Percentiles rank a stretch among this genome's conserved stretches.
These are phyloP conservation scores for Dicranocentrus wangi DNA, from an alignment of 2,888 invertebrate species.

Conservation along the genomic window DNA sequence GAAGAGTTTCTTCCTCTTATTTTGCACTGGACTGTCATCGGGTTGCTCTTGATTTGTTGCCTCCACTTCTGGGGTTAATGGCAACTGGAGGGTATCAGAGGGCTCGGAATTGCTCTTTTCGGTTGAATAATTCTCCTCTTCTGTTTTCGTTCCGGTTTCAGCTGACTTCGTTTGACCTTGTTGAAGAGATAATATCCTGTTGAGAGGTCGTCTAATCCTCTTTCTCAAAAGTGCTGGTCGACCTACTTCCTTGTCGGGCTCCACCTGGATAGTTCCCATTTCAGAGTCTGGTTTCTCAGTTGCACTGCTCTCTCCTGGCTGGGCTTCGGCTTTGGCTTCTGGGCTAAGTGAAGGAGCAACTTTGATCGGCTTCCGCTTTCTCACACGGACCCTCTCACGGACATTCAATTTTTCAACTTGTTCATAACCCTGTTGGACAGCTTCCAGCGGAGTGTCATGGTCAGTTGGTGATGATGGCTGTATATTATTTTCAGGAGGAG, in stretches of 20 bases:
- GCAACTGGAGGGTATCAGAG: not conserved
- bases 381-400: constrained; percentile 22
- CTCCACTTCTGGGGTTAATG: not conserved
- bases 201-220: not conserved
- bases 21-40: not conserved
- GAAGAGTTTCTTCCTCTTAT: not conserved
- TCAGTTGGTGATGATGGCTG: not conserved
- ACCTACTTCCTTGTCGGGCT: not conserved
- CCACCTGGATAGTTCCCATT: no score
- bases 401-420: constrained; percentile 29
- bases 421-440: not conserved
- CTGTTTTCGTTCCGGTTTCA: not conserved
- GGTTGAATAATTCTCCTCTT: not conserved
- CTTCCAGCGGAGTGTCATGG: not conserved
- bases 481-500: no score
- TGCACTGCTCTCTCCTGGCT: no score
- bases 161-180: not conserved
- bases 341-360: not conserved
- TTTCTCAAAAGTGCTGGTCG: not conserved
- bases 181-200: not conserved
- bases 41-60: not conserved
- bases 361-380: no score
- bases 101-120: not conserved
- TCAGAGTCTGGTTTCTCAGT: not conserved
- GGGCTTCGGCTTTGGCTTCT: not conserved